phyloP scores from a whole-genome alignment of 2,113 vertebrate genomes.

The Notiomystis cincta region DNA sequence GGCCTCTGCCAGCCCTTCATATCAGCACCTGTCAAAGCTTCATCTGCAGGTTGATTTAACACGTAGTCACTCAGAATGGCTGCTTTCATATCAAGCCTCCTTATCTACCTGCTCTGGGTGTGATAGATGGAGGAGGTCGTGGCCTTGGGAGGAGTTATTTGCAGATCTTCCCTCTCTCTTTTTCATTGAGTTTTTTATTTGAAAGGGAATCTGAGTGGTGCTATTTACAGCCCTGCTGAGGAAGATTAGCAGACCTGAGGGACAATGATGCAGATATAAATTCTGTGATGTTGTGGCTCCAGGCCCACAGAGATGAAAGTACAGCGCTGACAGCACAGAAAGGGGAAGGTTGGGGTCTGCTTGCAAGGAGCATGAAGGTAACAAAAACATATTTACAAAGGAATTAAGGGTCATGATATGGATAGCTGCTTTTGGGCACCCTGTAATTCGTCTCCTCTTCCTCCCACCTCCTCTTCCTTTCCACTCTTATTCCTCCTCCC shows the following conservation, averaged over 20 bases:
- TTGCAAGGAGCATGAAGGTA: not conserved
- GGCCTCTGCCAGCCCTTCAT: not conserved
- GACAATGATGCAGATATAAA: not conserved
- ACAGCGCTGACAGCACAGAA: not conserved
- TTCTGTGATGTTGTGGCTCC: not conserved
- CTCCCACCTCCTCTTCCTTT: not conserved
- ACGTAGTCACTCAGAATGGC: not conserved
- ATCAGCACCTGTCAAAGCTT: not conserved
- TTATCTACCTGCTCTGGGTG: not conserved
- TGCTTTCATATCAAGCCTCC: not conserved
- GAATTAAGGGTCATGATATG: not conserved
- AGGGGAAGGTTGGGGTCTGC: not conserved
- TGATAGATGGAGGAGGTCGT: not conserved
- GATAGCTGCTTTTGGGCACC: not conserved
- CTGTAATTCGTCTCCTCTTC: not conserved
- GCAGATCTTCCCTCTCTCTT: not conserved
- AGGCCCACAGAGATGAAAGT: not conserved
- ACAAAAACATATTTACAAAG: not conserved
- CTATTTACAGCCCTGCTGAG: not conserved
- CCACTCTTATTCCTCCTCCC: not conserved
- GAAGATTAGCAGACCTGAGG: not conserved
- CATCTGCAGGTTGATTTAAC: not conserved
- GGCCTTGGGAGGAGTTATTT: not conserved
- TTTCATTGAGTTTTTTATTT: not conserved
- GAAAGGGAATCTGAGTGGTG: not conserved